Evolutionary conservation across 2,113 vertebrate species (phyloP), one percentile per base, ranked within the genome.

Genomic region (Peromyscus californicus): DNA sequence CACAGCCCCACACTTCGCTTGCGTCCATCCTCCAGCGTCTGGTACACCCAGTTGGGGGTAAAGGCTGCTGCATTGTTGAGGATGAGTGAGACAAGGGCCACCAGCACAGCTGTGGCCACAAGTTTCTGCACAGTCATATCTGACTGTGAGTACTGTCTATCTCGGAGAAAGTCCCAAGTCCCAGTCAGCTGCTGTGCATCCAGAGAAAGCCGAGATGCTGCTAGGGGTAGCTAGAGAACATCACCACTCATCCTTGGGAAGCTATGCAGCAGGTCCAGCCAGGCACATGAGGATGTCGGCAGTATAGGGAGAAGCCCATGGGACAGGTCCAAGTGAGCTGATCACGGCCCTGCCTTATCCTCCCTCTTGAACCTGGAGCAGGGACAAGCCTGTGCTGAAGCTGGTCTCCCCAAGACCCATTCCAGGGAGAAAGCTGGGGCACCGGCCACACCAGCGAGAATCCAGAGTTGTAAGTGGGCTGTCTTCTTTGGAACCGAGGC

Each of bases 21-120:
- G 26, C 99, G 99, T 72, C 99, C 99, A 0, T 99, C 99, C 96
- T 99, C 99, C 98, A 99, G 98, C 0, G 97, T 98, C 98, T 99
- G 99, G 97, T 99, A 98, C 15, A 99, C 99, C 99, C 99, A 99
- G 98, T 99, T 99, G 89, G 99, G 99, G 63, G 99, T 99, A 83
- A 99, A 99, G 59, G 99, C 99, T 26, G 99, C 99, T 0, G 99
- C 99, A 9, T 99, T 99, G 98, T 99, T 99, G 36, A 99, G 99
- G 89, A 99, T 98, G 39, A 99, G 99, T 12, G 99, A 99, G 96
- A 99, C 98, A 97, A 99, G 99, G 95, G 99, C 99, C 96, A 99
- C 99, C 42, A 99, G 99, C 98, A 99, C 99, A 5, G 99, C 99
- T n/a, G 98, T 99, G 93, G 98, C 99, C 98, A 99, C 99, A 96